Percentiles rank a stretch among this genome's conserved stretches.
Evolutionary conservation across 2,797 vertebrate species (phyloP).

Genomic region (Phylloscopus collybita): DNA sequence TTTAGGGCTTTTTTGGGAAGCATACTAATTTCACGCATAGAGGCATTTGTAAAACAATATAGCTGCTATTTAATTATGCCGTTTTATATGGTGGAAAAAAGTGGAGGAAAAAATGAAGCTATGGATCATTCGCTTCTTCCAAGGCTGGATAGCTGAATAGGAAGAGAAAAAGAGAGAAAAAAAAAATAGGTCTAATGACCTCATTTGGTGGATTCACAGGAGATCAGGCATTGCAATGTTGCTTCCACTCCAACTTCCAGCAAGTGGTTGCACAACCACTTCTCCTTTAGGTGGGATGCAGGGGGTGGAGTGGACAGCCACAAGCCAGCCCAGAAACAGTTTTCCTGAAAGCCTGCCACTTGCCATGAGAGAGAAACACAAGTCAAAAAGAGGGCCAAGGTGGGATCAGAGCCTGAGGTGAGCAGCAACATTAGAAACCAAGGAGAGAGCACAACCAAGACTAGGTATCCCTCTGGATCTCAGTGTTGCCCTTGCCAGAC

Average conservation of each 20-base stretch:
- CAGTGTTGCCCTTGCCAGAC: neutral
- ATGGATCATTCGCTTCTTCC: neutral
- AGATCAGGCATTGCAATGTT: neutral
- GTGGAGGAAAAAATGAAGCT: neutral
- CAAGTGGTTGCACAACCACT: neutral
- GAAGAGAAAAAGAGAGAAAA: no score
- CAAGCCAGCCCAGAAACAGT: neutral
- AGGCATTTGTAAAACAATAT: conserved; percentile 52
- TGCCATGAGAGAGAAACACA: fast-evolving
- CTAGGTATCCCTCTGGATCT: neutral
- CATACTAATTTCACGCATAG: conserved; percentile 55
- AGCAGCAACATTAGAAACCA: neutral
- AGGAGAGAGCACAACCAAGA: neutral
- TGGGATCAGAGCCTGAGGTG: neutral
- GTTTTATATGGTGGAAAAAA: conserved; percentile 23
- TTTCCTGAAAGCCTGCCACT: neutral
- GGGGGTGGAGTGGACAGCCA: neutral
- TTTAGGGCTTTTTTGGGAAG: conserved; percentile 30
- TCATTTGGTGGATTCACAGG: neutral
- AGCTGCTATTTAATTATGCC: conserved; percentile 38
- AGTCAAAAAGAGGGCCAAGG: neutral
- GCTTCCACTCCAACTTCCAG: neutral
- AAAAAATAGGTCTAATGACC: neutral
- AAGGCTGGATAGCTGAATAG: neutral
- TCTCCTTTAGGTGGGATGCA: neutral